Evolutionary conservation across 1,140 invertebrate species (phyloP).

Genomic region (Arctopsyche grandis): DNA sequence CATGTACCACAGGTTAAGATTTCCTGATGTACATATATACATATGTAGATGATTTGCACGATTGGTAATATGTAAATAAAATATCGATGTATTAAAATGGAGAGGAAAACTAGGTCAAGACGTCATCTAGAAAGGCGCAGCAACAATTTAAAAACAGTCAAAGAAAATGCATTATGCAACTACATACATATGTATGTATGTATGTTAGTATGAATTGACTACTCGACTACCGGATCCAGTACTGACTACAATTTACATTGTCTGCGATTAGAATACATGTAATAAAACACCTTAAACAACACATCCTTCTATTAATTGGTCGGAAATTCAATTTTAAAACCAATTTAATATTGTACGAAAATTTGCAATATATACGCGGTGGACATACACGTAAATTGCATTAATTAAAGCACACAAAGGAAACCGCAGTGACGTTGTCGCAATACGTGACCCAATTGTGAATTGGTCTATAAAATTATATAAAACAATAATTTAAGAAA

Average conservation of each 20-base stretch:
- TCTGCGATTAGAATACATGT: no score
- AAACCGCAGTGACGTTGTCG: slow-evolving; percentile 15
- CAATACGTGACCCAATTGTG: slow-evolving; percentile 27
- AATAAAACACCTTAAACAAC: not conserved
- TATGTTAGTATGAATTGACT: no score
- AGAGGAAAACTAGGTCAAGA: slow-evolving; percentile 2
- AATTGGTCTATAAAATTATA: slow-evolving; percentile 13
- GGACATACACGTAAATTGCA: slow-evolving; percentile 20
- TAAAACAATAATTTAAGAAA: not conserved
- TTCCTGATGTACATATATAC: not conserved
- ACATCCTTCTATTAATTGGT: not conserved
- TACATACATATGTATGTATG: no score
- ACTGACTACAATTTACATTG: no score
- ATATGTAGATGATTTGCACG: not conserved
- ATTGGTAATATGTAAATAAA: no score
- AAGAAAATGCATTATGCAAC: slow-evolving; percentile 22
- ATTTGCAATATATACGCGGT: not conserved
- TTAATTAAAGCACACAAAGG: slow-evolving; percentile 27
- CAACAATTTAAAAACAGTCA: not conserved
- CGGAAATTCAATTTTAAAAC: not conserved
- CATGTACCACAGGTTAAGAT: no score
- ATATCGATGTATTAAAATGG: not conserved
- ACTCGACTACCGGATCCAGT: no score
- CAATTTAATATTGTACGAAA: not conserved
- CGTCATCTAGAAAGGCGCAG: slow-evolving; percentile 8